phyloP scores from a whole-genome alignment of 2,797 vertebrate species.

The Tinamus major region DNA sequence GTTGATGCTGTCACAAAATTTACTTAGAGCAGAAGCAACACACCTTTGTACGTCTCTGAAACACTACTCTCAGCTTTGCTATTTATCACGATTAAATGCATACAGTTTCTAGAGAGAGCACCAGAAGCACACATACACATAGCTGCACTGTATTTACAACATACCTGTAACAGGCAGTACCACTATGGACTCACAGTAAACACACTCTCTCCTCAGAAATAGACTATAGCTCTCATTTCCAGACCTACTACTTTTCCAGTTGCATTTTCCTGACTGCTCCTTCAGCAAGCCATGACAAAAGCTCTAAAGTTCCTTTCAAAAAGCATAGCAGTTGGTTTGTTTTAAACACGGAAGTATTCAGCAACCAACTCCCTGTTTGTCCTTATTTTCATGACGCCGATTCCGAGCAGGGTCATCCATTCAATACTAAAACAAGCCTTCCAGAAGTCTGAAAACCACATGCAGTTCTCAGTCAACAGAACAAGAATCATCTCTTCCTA shows the following conservation, averaged over 20 bases:
- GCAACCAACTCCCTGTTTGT: background rate
- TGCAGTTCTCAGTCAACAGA: background rate
- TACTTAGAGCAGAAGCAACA: background rate
- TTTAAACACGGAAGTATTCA: too few relatives aligned
- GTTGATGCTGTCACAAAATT: background rate
- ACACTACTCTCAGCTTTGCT: background rate
- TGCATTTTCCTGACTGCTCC: background rate
- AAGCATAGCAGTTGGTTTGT: background rate
- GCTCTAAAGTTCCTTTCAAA: background rate
- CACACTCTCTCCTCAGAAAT: background rate
- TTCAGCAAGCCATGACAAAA: background rate
- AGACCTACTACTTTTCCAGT: background rate
- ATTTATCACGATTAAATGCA: background rate
- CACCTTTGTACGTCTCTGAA: background rate
- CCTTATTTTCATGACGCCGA: background rate
- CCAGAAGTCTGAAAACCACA: background rate
- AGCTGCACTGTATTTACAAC: background rate
- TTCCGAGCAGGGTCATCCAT: background rate
- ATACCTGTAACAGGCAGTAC: accelerated
- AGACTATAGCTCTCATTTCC: background rate
- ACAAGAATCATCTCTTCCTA: background rate
- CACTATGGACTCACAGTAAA: background rate
- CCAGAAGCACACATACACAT: background rate
- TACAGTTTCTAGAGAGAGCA: background rate
- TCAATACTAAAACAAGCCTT: background rate